Base-by-base conservation (phyloP, 1,140 invertebrate genomes). In the Temnothorax longispinosus region DNA sequence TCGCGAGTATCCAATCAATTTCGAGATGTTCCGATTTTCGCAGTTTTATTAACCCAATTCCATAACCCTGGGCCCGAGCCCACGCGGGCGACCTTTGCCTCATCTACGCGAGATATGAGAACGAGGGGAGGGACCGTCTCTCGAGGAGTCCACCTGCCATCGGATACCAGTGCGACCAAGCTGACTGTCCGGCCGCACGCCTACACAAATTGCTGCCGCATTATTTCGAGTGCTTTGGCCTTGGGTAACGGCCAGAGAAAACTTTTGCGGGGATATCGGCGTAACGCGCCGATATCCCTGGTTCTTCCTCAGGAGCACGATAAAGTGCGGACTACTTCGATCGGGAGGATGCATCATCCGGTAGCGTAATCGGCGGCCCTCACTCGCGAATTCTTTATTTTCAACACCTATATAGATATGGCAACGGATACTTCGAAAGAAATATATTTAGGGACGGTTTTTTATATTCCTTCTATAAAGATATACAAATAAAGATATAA, bases 181-280 rank as follows among this genome's bases (percentile, higher is more conserved):
- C 88, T 86, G 88, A 90, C 85, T 91, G 91, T 87, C 86, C 76
- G 44, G 54, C 35, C 81, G 85, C 21, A 85, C 93, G 91, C 93
- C 93, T 58, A 93, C 93, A 93, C 90, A 82, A 93, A 93, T 93
- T 92, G 90, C 91, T 93, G 81, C 87, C 80, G 91, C 87, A 91
- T 93, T 93, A 93, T 93, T 93, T 93, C 89, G 91, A 93, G 92
- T 92, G 89, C 74, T 91, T 91, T 93, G 92, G 92, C 93, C 93
- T 93, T 93, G 92, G 86, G 91, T 92, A 86, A 85, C 75, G 90
- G 93, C 93, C 93, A 93, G 93, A 93, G 91, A 93, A 93, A 93
- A 93, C 90, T 93, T 93, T 92, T 93, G 92, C 67, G 69, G 47
- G 91, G 93, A 93, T 93, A 93, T 92, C 91, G 64, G 69, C 78